Percentiles rank a stretch among this genome's conserved stretches.
phyloP scores from a whole-genome alignment of 2,888 invertebrate species.

The Netelia inedita region DNA sequence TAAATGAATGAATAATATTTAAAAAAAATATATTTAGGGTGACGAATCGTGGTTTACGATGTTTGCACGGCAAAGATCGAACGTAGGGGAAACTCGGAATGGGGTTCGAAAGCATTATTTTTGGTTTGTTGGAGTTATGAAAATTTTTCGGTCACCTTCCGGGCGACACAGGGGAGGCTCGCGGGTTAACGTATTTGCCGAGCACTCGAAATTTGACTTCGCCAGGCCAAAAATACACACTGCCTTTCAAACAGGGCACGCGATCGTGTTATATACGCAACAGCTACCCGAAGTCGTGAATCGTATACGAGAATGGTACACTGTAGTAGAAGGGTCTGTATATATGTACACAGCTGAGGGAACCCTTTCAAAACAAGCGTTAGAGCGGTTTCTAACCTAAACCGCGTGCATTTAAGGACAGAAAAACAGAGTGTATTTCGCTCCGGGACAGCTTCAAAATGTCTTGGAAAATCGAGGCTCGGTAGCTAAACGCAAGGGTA shows the following conservation, averaged over 20 bases:
- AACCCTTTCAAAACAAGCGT: conserved; percentile 77
- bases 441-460: conserved; percentile 24
- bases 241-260: conserved; percentile 68
- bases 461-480: conserved; percentile 26
- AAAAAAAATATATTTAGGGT: conserved; percentile 1
- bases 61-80: conserved; percentile 9
- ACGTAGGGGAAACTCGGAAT: neutral
- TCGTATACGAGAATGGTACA: conserved; percentile 30
- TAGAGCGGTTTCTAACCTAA: conserved; percentile 54
- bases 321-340: conserved; percentile 48
- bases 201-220: conserved; percentile 82
- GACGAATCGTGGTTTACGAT: conserved; percentile 20
- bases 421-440: conserved; percentile 41
- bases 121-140: conserved; percentile 50
- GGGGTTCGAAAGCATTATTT: conserved; percentile 54
- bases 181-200: conserved; percentile 75
- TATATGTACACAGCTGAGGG: conserved; percentile 77
- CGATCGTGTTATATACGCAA: conserved; percentile 37
- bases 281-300: conserved; percentile 29
- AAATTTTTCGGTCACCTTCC: conserved; percentile 40
- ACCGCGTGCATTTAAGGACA: conserved; percentile 23
- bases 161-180: conserved; percentile 12
- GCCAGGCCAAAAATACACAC: conserved; percentile 78
- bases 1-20: neutral
- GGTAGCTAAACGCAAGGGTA: conserved; percentile 57